These are phyloP conservation scores for Sesia bembeciformis DNA, from an alignment of 2,888 invertebrate species.

Conservation along the genomic window DNA sequence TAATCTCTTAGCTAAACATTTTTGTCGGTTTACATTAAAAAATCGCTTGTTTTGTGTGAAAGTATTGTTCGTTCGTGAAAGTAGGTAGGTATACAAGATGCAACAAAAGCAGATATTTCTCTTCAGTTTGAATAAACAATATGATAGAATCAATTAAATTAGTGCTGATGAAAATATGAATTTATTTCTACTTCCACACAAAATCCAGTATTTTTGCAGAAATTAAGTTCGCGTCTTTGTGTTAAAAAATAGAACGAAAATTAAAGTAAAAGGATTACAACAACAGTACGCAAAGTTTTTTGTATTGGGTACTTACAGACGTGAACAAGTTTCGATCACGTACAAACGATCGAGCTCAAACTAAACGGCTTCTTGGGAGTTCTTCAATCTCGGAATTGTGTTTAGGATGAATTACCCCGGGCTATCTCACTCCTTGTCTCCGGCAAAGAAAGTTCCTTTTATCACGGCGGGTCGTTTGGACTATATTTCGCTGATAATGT, in stretches of 20 bases:
- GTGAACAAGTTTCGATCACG: slow-evolving; percentile 38
- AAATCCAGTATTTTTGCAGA: too few relatives aligned
- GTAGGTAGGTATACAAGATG: too few relatives aligned
- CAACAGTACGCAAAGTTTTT: not conserved
- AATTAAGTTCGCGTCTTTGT: not conserved
- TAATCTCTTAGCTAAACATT: too few relatives aligned
- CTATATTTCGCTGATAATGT: too few relatives aligned
- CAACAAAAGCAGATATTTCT: too few relatives aligned
- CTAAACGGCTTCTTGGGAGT: slow-evolving; percentile 31
- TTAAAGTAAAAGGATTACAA: not conserved
- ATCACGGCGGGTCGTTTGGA: slow-evolving; percentile 3
- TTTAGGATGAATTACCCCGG: slow-evolving; percentile 15
- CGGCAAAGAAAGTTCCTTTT: slow-evolving; percentile 22
- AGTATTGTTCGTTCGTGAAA: too few relatives aligned
- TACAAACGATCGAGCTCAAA: slow-evolving; percentile 36
- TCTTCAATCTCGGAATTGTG: slow-evolving; percentile 17
- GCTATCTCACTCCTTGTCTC: slow-evolving; percentile 18
- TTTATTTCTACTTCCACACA: too few relatives aligned
- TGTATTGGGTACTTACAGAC: slow-evolving; percentile 15
- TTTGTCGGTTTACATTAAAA: too few relatives aligned
- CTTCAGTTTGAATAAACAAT: too few relatives aligned
- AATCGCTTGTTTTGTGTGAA: too few relatives aligned
- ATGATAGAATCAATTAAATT: too few relatives aligned
- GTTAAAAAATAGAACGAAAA: not conserved
- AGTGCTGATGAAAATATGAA: too few relatives aligned